Evolutionary conservation across 2,113 vertebrate genomes (phyloP).

Genomic region (Excalfactoria chinensis): DNA sequence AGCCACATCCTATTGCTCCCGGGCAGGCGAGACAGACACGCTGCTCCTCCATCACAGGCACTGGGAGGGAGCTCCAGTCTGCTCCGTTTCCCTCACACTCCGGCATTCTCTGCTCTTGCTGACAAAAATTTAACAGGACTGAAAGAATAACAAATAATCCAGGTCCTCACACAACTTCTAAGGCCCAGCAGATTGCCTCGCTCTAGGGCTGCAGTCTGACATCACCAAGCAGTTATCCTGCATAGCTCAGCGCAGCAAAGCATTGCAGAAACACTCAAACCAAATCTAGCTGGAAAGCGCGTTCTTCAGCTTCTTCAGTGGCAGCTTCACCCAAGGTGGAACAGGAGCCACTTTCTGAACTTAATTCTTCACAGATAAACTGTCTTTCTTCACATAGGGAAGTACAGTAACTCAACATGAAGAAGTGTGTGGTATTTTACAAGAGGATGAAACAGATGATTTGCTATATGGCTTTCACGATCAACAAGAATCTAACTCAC

Average conservation of each 20-base stretch:
- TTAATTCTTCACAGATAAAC: background rate
- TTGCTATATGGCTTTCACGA: background rate
- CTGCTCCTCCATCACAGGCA: background rate
- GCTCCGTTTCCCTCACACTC: background rate
- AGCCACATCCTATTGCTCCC: background rate
- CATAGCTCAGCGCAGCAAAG: background rate
- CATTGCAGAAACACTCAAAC: background rate
- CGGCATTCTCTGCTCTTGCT: too few species aligned
- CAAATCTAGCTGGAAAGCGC: background rate
- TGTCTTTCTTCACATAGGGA: background rate
- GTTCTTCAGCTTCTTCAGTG: background rate
- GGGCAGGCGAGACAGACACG: background rate
- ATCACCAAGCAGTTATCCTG: fast-evolving
- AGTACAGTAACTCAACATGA: background rate
- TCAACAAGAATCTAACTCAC: background rate
- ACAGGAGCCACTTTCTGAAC: background rate
- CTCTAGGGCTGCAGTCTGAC: background rate
- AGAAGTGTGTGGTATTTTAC: background rate
- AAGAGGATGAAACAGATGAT: background rate
- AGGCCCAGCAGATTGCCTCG: background rate
- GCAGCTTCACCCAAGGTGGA: background rate
- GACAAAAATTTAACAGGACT: background rate
- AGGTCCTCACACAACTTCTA: background rate
- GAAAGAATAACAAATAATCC: background rate
- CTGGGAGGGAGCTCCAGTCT: background rate